These are phyloP conservation scores for Platycercus adscitus DNA, from an alignment of 2,113 vertebrate genomes.

Conservation along the genomic window DNA sequence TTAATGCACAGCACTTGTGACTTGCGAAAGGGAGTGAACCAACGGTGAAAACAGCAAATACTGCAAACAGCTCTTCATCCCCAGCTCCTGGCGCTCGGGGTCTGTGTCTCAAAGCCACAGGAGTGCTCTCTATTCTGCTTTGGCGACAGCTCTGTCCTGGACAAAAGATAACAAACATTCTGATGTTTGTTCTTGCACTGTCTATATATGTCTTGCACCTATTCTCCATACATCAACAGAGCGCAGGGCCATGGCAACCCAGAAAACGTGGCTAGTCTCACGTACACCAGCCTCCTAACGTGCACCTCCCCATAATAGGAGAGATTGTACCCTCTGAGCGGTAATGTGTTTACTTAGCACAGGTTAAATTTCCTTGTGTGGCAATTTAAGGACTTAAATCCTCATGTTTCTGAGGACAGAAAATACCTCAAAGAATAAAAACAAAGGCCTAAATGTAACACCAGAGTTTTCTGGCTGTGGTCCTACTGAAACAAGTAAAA, in stretches of 20 bases:
- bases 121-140: not conserved
- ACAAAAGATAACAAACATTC: conserved; percentile 40
- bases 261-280: conserved; percentile 27
- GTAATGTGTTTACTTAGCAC: conserved; percentile 20
- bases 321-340: conserved; percentile 1
- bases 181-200: conserved; percentile 6
- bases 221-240: conserved; percentile 31
- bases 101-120: not conserved
- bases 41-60: not conserved
- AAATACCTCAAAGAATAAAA: conserved; percentile 26
- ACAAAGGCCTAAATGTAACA: not conserved
- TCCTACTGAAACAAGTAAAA: not conserved
- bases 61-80: not conserved
- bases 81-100: not conserved
- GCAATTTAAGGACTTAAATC: conserved; percentile 25
- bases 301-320: conserved; percentile 3
- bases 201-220: conserved; percentile 11
- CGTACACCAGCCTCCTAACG: not conserved
- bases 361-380: conserved; percentile 50
- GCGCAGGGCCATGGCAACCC: not conserved
- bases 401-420: not conserved
- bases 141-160: not conserved
- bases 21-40: not conserved
- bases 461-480: not conserved
- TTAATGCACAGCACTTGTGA: not conserved